Base-by-base conservation (phyloP, 1,140 invertebrate species). In the Harpegnathos saltator region DNA sequence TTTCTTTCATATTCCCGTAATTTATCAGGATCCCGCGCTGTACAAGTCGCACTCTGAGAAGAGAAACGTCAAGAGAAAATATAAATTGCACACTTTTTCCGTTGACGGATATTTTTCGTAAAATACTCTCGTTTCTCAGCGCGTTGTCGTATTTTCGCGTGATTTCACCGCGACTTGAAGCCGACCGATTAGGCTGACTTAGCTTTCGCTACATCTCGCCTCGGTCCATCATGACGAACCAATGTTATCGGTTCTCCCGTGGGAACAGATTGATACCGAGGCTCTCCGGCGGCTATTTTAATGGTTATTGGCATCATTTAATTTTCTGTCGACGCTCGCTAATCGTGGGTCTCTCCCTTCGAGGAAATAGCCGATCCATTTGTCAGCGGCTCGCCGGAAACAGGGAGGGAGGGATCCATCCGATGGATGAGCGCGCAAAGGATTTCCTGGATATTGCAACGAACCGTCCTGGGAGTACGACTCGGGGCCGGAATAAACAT, bases 291-390 rank as follows among this genome's bases (percentile, higher is more conserved):
- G 83, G 62, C 77, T 87, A 84, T 87, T 88, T 86, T 85, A 87
- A 88, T 88, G 87, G 85, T 88, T 88, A 87, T 88, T 87, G 87
- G 83, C 82, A 61, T 87, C 85, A 87, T 88, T 88, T 88, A 88
- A 88, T 88, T 88, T 88, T 87, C 87, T 72, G 85, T 87, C 82
- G 87, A 82, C 86, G 85, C 72, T 84, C 85, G 59, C 87, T 87
- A 88, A 88, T 87, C 87, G 86, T 59, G 74, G 24, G 9, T 68
- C 77, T 63, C 38, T 44, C 85, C 82, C 63, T 74, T 78, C 83
- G 83, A 88, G 86, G 86, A 88, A 88, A 87, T 77, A 77, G 85
- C 61, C 86, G 87, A 88, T 88, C 87, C 85, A 88, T 88, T 88
- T 88, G 86, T 87, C 87, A 88, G 87, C 85, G 65, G 56, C 66